These are phyloP conservation scores for Silurus glanis DNA, from an alignment of 2,113 vertebrate species.

Conservation along the genomic window DNA sequence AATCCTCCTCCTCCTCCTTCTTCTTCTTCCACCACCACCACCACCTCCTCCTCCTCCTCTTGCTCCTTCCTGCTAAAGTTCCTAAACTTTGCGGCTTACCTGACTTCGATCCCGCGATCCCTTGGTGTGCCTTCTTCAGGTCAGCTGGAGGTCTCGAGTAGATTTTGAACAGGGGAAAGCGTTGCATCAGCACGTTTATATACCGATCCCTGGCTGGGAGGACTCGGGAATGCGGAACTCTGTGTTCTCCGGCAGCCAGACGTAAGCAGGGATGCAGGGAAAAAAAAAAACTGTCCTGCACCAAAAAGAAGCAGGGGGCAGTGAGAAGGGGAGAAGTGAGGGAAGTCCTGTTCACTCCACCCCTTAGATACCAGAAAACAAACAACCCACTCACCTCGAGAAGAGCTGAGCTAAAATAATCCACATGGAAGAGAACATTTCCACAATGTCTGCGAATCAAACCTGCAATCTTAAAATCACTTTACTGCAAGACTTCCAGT, in stretches of 20 bases:
- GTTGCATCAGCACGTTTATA: slow-evolving; percentile 90
- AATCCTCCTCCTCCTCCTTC: slow-evolving; percentile 9
- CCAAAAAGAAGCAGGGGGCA: slow-evolving; percentile 44
- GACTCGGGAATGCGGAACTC: slow-evolving; percentile 97
- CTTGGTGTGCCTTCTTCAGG: slow-evolving; percentile 73
- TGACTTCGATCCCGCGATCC: slow-evolving; percentile 74
- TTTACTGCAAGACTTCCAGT: neutral
- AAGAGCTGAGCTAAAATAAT: slow-evolving; percentile 19
- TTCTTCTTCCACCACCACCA: neutral
- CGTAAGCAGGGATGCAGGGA: slow-evolving; percentile 81
- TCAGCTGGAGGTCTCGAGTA: slow-evolving; percentile 74
- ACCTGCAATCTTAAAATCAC: neutral
- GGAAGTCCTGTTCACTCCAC: slow-evolving; percentile 72
- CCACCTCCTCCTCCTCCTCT: neutral
- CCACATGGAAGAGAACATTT: neutral
- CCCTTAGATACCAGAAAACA: slow-evolving; percentile 70
- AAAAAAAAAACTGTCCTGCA: slow-evolving; percentile 57
- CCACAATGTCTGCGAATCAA: neutral
- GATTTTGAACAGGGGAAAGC: slow-evolving; percentile 79
- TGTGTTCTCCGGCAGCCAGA: slow-evolving; percentile 79
- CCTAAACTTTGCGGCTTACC: slow-evolving; percentile 68
- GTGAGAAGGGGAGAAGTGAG: slow-evolving; percentile 69
- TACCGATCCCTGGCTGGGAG: slow-evolving; percentile 89
- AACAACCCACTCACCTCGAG: slow-evolving; percentile 52
- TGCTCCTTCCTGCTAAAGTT: slow-evolving; percentile 32